These are phyloP conservation scores for Leucoraja ocellata DNA, from an alignment of 2,797 vertebrate species.

Conservation along the genomic window DNA sequence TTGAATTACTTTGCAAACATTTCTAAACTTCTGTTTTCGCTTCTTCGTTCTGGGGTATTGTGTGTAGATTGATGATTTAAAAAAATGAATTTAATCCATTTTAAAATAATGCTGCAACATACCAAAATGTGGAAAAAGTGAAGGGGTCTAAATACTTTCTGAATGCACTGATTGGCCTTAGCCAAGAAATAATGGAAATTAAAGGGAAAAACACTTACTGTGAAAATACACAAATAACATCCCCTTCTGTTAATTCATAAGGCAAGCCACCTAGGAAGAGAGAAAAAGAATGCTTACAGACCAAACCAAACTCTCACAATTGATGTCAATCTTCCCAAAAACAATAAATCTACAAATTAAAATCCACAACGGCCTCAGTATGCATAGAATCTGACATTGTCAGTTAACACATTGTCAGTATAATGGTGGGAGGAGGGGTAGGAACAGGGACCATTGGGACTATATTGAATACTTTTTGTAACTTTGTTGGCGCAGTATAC, in stretches of 20 bases:
- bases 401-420: background rate
- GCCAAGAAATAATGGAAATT: background rate
- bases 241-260: conserved; percentile 83
- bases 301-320: background rate
- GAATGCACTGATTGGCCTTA: background rate
- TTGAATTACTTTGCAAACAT: no score
- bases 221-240: conserved; percentile 88
- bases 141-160: no score
- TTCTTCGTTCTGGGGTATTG: no score
- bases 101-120: no score
- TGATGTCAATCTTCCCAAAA: background rate
- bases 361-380: background rate
- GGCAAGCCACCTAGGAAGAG: conserved; percentile 74
- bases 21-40: no score
- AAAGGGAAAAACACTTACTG: conserved; percentile 68
- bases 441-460: no score
- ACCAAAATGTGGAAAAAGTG: no score
- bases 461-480: no score
- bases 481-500: no score
- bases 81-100: no score
- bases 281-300: background rate
- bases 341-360: background rate
- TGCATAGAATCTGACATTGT: background rate
- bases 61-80: no score
- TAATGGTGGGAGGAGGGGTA: no score